phyloP scores from a whole-genome alignment of 2,113 vertebrate species.

The Paratilapia polleni region DNA sequence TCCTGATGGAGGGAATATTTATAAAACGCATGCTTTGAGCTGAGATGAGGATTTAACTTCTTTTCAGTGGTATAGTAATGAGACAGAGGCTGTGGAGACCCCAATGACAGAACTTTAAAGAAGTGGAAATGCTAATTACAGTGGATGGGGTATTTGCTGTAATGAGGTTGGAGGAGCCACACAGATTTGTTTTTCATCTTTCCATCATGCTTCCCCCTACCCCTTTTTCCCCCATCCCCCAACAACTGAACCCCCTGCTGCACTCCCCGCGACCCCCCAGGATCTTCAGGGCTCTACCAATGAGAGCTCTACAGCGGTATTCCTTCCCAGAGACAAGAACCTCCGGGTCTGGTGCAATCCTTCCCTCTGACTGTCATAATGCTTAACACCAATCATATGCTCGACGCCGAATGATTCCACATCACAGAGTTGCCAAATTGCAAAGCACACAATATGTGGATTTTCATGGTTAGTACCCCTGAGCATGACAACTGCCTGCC shows the following conservation, averaged over 20 bases:
- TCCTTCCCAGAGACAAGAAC: constrained; percentile 80
- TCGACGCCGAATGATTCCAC: constrained; percentile 55
- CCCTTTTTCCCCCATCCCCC: constrained; percentile 54
- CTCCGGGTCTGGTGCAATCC: constrained; percentile 50
- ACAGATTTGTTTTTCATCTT: constrained; percentile 61
- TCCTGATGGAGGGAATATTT: neutral
- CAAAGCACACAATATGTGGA: constrained; percentile 47
- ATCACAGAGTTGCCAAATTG: constrained; percentile 55
- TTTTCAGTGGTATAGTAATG: neutral
- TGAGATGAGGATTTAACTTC: neutral
- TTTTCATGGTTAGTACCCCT: constrained; percentile 53
- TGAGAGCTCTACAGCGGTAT: constrained; percentile 67
- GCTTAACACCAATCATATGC: constrained; percentile 72
- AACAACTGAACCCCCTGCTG: constrained; percentile 37
- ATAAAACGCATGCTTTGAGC: neutral
- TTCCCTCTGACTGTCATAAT: constrained; percentile 56
- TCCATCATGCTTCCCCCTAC: constrained; percentile 41
- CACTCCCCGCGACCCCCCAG: constrained; percentile 61
- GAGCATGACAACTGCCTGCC: constrained; percentile 26
- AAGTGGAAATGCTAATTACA: constrained; percentile 38
- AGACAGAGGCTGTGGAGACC: neutral
- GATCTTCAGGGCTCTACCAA: constrained; percentile 75
- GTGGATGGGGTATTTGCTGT: constrained; percentile 31
- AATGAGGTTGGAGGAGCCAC: constrained; percentile 41
- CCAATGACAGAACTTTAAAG: constrained; percentile 30